Conservation (phyloP, 2,113 vertebrate genomes). For the Narcine bancroftii region DNA sequence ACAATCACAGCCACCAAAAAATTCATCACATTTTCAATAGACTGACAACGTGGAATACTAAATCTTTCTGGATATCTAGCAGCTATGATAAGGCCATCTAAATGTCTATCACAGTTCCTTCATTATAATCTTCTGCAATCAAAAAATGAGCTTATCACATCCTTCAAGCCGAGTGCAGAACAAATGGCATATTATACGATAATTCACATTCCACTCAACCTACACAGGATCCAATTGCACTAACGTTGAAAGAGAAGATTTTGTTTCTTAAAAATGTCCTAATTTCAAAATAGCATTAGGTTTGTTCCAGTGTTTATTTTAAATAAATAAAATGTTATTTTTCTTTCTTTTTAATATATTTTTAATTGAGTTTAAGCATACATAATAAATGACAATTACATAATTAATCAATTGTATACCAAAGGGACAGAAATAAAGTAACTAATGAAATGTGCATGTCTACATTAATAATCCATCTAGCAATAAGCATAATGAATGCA, state of each 20-base stretch:
- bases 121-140: neutral
- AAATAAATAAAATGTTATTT: no score
- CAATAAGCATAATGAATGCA: no score
- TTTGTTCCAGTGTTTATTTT: no score
- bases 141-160: neutral
- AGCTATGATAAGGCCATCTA: neutral
- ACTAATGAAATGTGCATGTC: no score
- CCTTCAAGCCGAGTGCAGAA: conserved; percentile 2
- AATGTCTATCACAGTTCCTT: neutral
- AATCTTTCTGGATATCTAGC: neutral
- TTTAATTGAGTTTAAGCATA: no score
- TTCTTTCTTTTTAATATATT: no score
- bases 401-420: no score
- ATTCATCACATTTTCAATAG: neutral
- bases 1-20: neutral
- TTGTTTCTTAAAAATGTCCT: neutral
- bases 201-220: neutral
- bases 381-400: no score
- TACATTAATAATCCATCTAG: no score
- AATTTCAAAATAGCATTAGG: neutral
- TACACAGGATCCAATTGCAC: neutral
- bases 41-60: neutral
- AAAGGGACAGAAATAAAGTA: no score
- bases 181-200: neutral
- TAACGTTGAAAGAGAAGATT: neutral